A percentile compares a stretch with the other conserved stretches of the same genome.
Evolutionary conservation across 1,140 invertebrate genomes (phyloP).

Genomic region (Camponotus floridanus): DNA sequence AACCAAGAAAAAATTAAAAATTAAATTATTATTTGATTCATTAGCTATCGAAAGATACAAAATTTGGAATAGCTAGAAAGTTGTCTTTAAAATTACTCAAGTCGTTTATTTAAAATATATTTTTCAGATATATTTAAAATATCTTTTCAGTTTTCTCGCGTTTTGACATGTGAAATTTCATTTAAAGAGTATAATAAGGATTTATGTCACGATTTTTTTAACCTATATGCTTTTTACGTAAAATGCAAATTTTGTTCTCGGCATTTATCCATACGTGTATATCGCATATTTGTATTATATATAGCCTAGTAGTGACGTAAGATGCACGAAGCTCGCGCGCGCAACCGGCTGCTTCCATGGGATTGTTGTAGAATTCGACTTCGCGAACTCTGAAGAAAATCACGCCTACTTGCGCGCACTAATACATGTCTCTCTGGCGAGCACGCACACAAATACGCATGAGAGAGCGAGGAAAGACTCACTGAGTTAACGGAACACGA

Average conservation of each 20-base stretch:
- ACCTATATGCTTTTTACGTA: neutral
- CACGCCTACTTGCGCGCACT: constrained; percentile 30
- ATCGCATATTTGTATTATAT: neutral
- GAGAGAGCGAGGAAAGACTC: constrained; percentile 26
- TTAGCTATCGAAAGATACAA: neutral
- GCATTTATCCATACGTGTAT: neutral
- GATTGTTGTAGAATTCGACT: constrained; percentile 1
- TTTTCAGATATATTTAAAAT: neutral
- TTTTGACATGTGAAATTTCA: neutral
- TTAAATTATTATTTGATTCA: neutral
- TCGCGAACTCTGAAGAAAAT: constrained; percentile 32
- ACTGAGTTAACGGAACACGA: constrained; percentile 70
- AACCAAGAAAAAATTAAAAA: constrained; percentile 3
- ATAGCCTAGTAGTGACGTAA: neutral
- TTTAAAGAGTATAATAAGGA: neutral
- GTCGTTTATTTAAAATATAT: neutral
- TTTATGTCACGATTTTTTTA: neutral
- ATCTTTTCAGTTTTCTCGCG: neutral
- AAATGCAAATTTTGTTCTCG: neutral
- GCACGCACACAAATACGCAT: neutral
- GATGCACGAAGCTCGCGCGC: neutral
- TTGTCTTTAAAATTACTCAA: neutral
- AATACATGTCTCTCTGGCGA: neutral
- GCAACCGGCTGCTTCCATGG: neutral
- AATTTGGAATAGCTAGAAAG: neutral